phyloP scores from a whole-genome alignment of 2,113 vertebrate species.

The Pithys albifrons region DNA sequence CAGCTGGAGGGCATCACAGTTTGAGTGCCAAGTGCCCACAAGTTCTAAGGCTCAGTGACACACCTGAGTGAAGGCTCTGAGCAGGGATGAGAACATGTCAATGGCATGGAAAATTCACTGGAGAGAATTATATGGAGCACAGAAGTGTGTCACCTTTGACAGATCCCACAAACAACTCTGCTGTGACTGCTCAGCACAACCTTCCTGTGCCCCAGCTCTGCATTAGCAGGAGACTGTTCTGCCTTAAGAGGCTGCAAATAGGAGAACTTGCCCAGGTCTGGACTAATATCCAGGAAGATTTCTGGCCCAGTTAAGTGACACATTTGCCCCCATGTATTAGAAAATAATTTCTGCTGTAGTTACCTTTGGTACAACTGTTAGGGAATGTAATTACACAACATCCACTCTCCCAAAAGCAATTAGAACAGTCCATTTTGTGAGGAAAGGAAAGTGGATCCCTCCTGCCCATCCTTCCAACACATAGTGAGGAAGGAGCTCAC shows the following conservation, averaged over 20 bases:
- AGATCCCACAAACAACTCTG: background rate
- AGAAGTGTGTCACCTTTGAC: fast-evolving
- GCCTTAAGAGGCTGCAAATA: background rate
- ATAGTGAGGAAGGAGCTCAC: background rate
- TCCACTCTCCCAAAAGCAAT: background rate
- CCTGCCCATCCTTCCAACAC: background rate
- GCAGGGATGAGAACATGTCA: background rate
- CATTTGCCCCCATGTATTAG: background rate
- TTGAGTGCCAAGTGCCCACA: background rate
- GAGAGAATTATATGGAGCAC: background rate
- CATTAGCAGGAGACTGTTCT: background rate
- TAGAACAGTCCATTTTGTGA: background rate
- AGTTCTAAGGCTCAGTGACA: background rate
- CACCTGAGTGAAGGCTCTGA: background rate
- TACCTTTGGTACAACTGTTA: background rate
- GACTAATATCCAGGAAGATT: background rate
- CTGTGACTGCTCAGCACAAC: background rate
- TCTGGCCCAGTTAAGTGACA: background rate
- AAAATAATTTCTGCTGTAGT: background rate
- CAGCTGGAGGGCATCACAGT: background rate
- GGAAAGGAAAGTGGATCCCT: background rate
- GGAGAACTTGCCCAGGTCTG: background rate
- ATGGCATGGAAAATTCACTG: background rate
- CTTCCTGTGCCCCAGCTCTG: background rate
- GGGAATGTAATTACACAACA: background rate